phyloP scores from a whole-genome alignment of 2,113 vertebrate species.

The Rynchops niger region DNA sequence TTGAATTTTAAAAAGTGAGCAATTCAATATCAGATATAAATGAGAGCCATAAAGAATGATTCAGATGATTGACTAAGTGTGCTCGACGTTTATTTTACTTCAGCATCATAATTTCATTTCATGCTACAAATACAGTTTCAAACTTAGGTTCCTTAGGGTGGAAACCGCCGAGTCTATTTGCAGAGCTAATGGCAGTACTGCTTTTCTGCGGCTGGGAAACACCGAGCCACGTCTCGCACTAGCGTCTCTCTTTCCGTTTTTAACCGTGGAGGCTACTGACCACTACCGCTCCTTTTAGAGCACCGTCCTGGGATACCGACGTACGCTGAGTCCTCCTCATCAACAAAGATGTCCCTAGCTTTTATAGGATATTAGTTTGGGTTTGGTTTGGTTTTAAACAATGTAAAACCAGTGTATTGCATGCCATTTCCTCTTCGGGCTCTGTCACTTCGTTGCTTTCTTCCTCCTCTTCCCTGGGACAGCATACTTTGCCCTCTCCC shows the following conservation, averaged over 20 bases:
- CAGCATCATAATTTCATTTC: conserved; percentile 59
- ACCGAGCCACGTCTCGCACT: neutral
- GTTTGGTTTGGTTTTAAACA: neutral
- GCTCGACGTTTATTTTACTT: conserved; percentile 51
- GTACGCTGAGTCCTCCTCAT: neutral
- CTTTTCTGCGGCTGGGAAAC: neutral
- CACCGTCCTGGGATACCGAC: neutral
- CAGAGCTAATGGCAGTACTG: neutral
- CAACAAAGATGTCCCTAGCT: neutral
- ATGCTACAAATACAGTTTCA: conserved; percentile 14
- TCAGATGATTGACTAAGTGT: conserved; percentile 40
- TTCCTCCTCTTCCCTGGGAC: neutral
- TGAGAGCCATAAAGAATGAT: conserved; percentile 46
- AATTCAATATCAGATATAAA: conserved; percentile 60
- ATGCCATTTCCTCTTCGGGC: neutral
- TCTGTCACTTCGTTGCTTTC: neutral
- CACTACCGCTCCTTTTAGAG: neutral
- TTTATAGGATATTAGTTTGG: no score
- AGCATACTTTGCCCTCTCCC: neutral
- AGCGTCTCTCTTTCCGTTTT: neutral
- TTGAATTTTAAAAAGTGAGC: conserved; percentile 60
- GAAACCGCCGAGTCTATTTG: neutral
- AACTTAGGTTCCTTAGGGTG: neutral
- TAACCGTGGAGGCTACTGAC: fast-evolving
- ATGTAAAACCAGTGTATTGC: no score